Conservation (phyloP, 2,113 vertebrate genomes). For the Dipodomys spectabilis region DNA sequence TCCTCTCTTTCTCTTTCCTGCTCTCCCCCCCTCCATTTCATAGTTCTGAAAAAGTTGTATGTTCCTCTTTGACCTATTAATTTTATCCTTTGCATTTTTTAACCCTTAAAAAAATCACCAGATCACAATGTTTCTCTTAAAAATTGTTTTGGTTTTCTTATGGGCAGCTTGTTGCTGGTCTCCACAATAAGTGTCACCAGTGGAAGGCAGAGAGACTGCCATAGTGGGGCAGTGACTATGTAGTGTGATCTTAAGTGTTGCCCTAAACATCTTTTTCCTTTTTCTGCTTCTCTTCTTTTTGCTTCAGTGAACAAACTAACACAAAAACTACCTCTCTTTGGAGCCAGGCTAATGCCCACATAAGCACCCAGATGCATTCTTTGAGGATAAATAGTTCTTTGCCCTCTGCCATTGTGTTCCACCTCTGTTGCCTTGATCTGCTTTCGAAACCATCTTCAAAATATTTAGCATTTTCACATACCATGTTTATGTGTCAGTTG, state of each 20-base stretch:
- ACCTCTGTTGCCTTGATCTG: constrained; percentile 77
- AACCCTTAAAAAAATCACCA: constrained; percentile 70
- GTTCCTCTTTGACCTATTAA: constrained; percentile 85
- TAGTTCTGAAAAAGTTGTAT: constrained; percentile 86
- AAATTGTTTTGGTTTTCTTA: not conserved
- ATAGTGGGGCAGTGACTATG: not conserved
- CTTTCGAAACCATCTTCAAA: constrained; percentile 78
- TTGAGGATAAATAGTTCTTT: constrained; percentile 77
- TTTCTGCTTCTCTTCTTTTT: constrained; percentile 66
- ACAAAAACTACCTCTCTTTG: constrained; percentile 40
- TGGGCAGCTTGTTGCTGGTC: constrained; percentile 58
- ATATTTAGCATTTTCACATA: constrained; percentile 83
- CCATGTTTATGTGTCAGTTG: constrained; percentile 79
- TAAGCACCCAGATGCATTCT: constrained; percentile 78
- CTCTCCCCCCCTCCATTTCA: constrained; percentile 73
- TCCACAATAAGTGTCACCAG: constrained; percentile 66
- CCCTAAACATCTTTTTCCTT: constrained; percentile 68
- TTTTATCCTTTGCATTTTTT: constrained; percentile 84
- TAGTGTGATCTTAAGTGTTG: constrained; percentile 20
- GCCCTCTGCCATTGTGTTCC: constrained; percentile 78
- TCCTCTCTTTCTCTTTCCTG: constrained; percentile 85
- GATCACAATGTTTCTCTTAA: constrained; percentile 58
- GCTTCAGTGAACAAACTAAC: constrained; percentile 72
- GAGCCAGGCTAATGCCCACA: constrained; percentile 69
- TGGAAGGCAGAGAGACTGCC: constrained; percentile 54